phyloP scores from a whole-genome alignment of 2,113 vertebrate species.

The Macquaria ambigua region DNA sequence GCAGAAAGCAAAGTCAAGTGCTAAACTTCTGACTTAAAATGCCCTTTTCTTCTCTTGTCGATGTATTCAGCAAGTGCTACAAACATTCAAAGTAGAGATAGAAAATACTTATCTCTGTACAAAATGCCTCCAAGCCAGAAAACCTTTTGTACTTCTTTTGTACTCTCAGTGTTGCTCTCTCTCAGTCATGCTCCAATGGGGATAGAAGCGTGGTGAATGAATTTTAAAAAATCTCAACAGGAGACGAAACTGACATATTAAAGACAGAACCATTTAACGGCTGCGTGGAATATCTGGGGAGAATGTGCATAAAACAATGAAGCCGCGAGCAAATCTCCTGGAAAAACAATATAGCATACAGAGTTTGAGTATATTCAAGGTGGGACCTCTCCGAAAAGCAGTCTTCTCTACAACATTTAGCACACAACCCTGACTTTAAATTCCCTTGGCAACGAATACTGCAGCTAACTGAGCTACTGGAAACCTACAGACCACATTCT shows the following conservation, averaged over 20 bases:
- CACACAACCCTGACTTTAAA: conserved; percentile 14
- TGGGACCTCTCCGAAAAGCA: conserved; percentile 34
- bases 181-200: conserved; percentile 54
- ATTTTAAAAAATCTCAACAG: conserved; percentile 56
- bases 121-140: conserved; percentile 66
- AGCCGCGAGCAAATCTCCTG: conserved; percentile 37
- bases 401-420: conserved; percentile 28
- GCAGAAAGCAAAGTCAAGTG: background rate
- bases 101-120: conserved; percentile 45
- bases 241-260: conserved; percentile 62
- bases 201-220: conserved; percentile 60
- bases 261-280: conserved; percentile 40
- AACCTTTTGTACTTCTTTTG: conserved; percentile 46
- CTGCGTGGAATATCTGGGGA: conserved; percentile 39
- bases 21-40: conserved; percentile 43
- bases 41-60: background rate
- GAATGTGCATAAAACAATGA: conserved; percentile 48
- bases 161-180: conserved; percentile 31
- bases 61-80: conserved; percentile 22
- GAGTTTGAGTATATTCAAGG: conserved; percentile 3
- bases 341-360: conserved; percentile 4
- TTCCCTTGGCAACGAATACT: conserved; percentile 11
- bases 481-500: background rate
- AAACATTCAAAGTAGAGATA: conserved; percentile 54
- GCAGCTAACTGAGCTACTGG: background rate